Evolutionary conservation across 2,113 vertebrate genomes (phyloP).

Genomic region (Cephalopterus ornatus): DNA sequence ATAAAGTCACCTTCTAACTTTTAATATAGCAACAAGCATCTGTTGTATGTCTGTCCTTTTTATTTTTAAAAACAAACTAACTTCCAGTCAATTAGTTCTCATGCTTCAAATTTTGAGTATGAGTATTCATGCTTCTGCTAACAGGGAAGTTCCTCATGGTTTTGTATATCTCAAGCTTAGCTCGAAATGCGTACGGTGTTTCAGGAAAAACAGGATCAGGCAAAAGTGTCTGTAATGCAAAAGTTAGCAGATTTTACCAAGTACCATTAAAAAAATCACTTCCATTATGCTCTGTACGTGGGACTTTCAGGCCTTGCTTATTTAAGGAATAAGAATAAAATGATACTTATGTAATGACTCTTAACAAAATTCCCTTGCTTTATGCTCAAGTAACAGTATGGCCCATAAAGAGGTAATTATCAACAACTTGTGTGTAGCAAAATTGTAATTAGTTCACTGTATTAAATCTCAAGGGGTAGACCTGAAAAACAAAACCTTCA

Average conservation of each 20-base stretch:
- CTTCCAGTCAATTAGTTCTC: not conserved
- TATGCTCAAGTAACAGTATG: not conserved
- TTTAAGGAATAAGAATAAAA: not conserved
- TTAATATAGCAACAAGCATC: not conserved
- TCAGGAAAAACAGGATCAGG: not conserved
- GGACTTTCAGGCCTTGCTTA: not conserved
- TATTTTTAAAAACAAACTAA: not conserved
- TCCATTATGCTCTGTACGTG: not conserved
- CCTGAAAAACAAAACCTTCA: not conserved
- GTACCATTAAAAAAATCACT: not conserved
- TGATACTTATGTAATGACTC: not conserved
- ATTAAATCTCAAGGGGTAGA: not conserved
- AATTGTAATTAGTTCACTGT: not conserved
- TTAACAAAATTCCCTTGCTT: not conserved
- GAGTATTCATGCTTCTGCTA: not conserved
- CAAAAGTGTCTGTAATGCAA: not conserved
- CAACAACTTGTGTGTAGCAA: not conserved
- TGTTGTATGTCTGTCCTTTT: not conserved
- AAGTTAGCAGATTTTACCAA: not conserved
- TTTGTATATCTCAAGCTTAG: not conserved
- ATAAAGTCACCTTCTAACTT: not conserved
- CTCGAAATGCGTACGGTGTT: not conserved
- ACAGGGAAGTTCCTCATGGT: not conserved
- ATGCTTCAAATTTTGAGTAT: not conserved
- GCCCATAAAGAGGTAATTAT: not conserved